Evolutionary conservation across 2,113 vertebrate species (phyloP).

Genomic region (Tychaedon coryphoeus): DNA sequence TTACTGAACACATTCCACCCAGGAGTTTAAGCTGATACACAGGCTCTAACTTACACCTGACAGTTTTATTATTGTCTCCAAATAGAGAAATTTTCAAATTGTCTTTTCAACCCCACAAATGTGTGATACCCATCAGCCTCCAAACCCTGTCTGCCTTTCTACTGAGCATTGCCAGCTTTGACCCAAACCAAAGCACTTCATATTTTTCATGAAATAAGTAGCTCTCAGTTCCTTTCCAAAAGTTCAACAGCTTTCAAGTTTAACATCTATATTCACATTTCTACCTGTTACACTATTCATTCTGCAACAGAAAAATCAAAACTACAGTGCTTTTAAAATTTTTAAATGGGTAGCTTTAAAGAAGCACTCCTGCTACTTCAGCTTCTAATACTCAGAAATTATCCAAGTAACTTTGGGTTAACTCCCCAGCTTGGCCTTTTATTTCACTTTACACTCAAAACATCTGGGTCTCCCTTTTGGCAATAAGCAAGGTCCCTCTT

Average conservation of each 20-base stretch:
- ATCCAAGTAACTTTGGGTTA: slow-evolving; percentile 33
- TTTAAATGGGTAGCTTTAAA: neutral
- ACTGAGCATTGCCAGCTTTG: neutral
- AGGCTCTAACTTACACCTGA: neutral
- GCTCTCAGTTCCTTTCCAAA: neutral
- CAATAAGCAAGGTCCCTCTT: slow-evolving; percentile 50
- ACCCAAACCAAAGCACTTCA: neutral
- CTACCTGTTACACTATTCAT: neutral
- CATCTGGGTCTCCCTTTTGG: slow-evolving; percentile 66
- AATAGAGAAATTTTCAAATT: neutral
- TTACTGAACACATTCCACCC: neutral
- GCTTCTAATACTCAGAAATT: slow-evolving; percentile 35
- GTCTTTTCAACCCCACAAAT: neutral
- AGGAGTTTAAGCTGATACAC: neutral
- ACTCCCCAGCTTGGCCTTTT: slow-evolving; percentile 25
- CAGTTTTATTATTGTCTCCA: neutral
- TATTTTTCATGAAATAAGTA: neutral
- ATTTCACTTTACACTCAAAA: slow-evolving; percentile 56
- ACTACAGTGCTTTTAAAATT: neutral
- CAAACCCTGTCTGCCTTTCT: neutral
- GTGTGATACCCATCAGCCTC: neutral
- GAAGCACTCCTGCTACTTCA: neutral
- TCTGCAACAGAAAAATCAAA: slow-evolving; percentile 8
- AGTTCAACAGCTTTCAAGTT: neutral
- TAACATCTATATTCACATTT: neutral